Base-by-base conservation (phyloP, 2,888 invertebrate genomes). In the Odontothrips loti region DNA sequence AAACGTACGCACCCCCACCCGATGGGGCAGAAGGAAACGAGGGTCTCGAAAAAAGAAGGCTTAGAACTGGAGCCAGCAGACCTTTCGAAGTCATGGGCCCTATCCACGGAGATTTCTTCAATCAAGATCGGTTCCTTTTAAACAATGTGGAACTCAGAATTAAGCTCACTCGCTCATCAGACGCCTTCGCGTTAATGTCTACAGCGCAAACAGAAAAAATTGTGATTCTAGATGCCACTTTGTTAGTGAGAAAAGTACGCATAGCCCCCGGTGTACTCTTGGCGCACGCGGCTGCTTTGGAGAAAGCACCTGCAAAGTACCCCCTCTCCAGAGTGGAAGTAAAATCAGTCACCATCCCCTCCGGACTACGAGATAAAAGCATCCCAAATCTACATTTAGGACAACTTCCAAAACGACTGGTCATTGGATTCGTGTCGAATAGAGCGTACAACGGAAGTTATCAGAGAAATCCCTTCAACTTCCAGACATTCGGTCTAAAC, bases 391-490 rank as follows among this genome's bases (percentile, higher is more conserved):
- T 86, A 15, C 85, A 86, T 81, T 63, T 84, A 2, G 85, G 85
- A 0, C 84, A 84, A 81, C 80, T 86, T n/a, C 86, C 86, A 1
- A 84, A 85, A 82, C 82, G 85, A 79, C 82, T 86, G 15, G 83
- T 86, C 34, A 48, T 86, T 23, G 85, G 84, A 8, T 85, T 86
- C 23, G 68, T 68, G 11, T 3, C 0, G 1, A 68, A 68, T 23
- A n/a, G 6, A 8, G 68, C 68, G 1, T 23, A n/a, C 8, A 63
- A 63, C 63, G 63, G 63, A n/a, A n/a, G n/a, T 8, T 63, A 63
- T n/a, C 9, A 9, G 9, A 9, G n/a, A 9, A 63, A 63, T n/a
- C 63, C 63, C 9, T 63, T 63, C n/a, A 63, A 63, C 79, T 84
- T 84, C 81, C 23, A 82, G 80, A 47, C 82, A 80, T 83, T 79